These are phyloP conservation scores for Diorhabda elongata DNA, from an alignment of 1,140 invertebrate species.

Conservation along the genomic window DNA sequence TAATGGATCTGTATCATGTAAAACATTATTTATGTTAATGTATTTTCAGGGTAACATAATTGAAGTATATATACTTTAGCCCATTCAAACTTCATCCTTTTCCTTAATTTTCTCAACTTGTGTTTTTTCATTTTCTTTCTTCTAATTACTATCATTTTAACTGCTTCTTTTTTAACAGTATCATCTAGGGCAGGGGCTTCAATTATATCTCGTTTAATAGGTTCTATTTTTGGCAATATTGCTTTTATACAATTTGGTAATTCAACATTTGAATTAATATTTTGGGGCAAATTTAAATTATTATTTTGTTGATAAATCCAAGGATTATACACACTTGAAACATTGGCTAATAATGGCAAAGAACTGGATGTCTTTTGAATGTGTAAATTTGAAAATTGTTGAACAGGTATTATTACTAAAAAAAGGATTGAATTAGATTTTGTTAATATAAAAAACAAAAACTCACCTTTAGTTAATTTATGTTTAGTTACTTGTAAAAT, in stretches of 20 bases:
- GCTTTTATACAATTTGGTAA: constrained; percentile 33
- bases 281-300: constrained; percentile 26
- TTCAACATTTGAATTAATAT: constrained; percentile 24
- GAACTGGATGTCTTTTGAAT: background rate
- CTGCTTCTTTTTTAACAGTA: constrained; percentile 60
- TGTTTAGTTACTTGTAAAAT: too few relatives aligned
- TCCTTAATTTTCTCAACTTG: constrained; percentile 73
- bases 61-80: constrained; percentile 52
- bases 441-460: too few relatives aligned
- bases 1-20: constrained; percentile 15
- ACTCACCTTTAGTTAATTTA: too few relatives aligned
- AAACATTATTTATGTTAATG: constrained; percentile 6
- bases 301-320: constrained; percentile 38
- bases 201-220: constrained; percentile 25
- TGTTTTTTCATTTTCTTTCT: constrained; percentile 83
- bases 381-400: background rate
- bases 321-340: constrained; percentile 20
- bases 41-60: background rate
- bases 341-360: background rate
- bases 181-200: constrained; percentile 31
- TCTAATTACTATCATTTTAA: constrained; percentile 70
- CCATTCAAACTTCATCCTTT: constrained; percentile 70
- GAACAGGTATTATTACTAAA: background rate
- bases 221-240: constrained; percentile 30
- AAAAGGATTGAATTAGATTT: background rate